These are phyloP conservation scores for Pammene aurita DNA, from an alignment of 2,888 invertebrate genomes.

Conservation along the genomic window DNA sequence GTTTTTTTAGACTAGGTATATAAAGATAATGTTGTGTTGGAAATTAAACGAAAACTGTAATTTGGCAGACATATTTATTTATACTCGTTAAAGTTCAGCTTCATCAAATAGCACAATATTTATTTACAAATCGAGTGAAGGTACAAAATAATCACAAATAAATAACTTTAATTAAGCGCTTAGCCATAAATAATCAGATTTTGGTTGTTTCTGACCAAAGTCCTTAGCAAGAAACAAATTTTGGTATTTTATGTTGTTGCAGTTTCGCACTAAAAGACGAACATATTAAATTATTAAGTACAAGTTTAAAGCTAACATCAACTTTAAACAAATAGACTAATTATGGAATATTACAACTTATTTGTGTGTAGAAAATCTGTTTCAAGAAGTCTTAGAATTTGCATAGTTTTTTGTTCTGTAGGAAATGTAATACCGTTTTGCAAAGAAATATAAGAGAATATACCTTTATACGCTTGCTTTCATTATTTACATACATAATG, in stretches of 20 bases:
- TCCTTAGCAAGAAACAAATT: slow-evolving; percentile 61
- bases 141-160: slow-evolving; percentile 79
- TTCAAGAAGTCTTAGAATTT: slow-evolving; percentile 19
- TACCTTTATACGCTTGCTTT: slow-evolving; percentile 13
- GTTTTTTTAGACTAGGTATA: too few relatives aligned
- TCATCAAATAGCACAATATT: slow-evolving; percentile 75
- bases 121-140: slow-evolving; percentile 80
- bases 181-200: slow-evolving; percentile 73
- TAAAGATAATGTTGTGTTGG: background rate
- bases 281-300: slow-evolving; percentile 68
- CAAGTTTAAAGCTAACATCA: slow-evolving; percentile 66
- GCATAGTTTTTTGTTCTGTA: slow-evolving; percentile 15
- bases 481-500: slow-evolving; percentile 54
- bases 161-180: slow-evolving; percentile 71
- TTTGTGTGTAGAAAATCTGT: slow-evolving; percentile 29
- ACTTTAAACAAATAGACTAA: slow-evolving; percentile 67
- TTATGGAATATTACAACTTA: slow-evolving; percentile 44
- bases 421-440: slow-evolving; percentile 38
- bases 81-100: slow-evolving; percentile 80
- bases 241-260: slow-evolving; percentile 61
- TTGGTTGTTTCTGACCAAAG: slow-evolving; percentile 73
- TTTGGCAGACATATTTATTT: slow-evolving; percentile 84
- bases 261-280: slow-evolving; percentile 55
- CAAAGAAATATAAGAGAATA: slow-evolving; percentile 37
- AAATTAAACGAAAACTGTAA: slow-evolving; percentile 65